phyloP scores from a whole-genome alignment of 2,888 invertebrate genomes.

The Sceliomorpha sp. region DNA sequence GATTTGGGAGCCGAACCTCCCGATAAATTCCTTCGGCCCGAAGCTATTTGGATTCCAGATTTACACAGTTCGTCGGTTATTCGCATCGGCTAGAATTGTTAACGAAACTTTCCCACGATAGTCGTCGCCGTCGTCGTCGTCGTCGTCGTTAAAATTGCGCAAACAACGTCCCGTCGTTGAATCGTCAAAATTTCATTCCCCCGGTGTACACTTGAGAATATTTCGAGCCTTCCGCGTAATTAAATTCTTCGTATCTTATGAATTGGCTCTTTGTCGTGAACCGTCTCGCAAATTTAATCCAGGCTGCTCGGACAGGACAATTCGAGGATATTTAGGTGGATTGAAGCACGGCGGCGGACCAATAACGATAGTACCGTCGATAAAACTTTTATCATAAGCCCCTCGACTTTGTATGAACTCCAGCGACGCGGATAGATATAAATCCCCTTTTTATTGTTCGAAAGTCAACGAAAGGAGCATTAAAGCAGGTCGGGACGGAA shows the following conservation, averaged over 20 bases:
- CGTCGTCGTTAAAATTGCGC: too few relatives aligned
- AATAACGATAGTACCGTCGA: conserved; percentile 39
- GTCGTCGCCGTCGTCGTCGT: too few relatives aligned
- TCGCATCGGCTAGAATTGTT: too few relatives aligned
- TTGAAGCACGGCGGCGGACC: conserved; percentile 22
- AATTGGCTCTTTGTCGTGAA: conserved; percentile 50
- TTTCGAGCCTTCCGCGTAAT: conserved; percentile 41
- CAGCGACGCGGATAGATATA: conserved; percentile 46
- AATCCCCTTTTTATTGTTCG: conserved; percentile 55
- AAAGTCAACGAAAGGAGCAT: conserved; percentile 52
- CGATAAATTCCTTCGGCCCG: too few relatives aligned
- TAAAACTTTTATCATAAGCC: conserved; percentile 55
- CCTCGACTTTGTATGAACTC: conserved; percentile 35
- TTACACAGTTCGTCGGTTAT: too few relatives aligned
- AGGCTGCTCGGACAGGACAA: conserved; percentile 20
- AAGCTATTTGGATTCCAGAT: too few relatives aligned
- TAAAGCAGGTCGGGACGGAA: conserved; percentile 46
- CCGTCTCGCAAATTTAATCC: conserved; percentile 49
- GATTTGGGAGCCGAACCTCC: too few relatives aligned
- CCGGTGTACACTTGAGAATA: conserved; percentile 27
- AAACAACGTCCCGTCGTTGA: conserved; percentile 1
- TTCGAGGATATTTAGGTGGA: conserved; percentile 32
- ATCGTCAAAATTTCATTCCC: not conserved
- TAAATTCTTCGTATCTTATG: conserved; percentile 50
- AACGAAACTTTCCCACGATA: too few relatives aligned